Evolutionary conservation across 2,113 vertebrate genomes (phyloP).

Genomic region (Baryphthengus martii): DNA sequence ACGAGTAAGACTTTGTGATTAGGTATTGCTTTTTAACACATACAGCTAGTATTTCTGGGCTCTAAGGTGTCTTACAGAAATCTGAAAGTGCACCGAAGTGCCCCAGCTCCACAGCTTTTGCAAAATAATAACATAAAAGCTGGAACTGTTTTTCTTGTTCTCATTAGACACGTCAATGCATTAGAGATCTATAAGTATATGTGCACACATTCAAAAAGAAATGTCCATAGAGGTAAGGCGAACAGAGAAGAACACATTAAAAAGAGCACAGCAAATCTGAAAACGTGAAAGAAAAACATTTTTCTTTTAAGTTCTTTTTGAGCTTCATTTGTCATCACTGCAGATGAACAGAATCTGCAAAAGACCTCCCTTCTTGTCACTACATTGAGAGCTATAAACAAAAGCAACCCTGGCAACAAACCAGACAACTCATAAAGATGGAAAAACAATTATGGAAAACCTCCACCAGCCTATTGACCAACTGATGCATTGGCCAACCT

Average conservation of each 20-base stretch:
- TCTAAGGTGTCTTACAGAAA: not conserved
- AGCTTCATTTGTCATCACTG: not conserved
- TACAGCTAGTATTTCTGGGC: not conserved
- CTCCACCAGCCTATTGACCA: not conserved
- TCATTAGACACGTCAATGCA: not conserved
- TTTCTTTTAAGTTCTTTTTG: not conserved
- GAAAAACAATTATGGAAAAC: not conserved
- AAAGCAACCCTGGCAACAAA: not conserved
- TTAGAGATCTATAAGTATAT: not conserved
- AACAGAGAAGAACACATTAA: not conserved
- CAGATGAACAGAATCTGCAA: not conserved
- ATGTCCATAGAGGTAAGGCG: not conserved
- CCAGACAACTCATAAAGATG: not conserved
- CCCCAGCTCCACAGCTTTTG: not conserved
- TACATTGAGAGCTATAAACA: not conserved
- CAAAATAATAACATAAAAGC: not conserved
- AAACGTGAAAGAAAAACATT: not conserved
- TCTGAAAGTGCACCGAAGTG: not conserved
- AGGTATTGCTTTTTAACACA: not conserved
- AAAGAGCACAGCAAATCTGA: not conserved
- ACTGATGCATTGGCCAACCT: not conserved
- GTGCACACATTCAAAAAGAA: not conserved
- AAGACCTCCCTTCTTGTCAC: not conserved
- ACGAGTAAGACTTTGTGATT: not conserved
- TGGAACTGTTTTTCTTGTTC: not conserved